Percentiles rank a stretch among this genome's conserved stretches.
Evolutionary conservation across 2,113 vertebrate genomes (phyloP).

Genomic region (Ahaetulla prasina): DNA sequence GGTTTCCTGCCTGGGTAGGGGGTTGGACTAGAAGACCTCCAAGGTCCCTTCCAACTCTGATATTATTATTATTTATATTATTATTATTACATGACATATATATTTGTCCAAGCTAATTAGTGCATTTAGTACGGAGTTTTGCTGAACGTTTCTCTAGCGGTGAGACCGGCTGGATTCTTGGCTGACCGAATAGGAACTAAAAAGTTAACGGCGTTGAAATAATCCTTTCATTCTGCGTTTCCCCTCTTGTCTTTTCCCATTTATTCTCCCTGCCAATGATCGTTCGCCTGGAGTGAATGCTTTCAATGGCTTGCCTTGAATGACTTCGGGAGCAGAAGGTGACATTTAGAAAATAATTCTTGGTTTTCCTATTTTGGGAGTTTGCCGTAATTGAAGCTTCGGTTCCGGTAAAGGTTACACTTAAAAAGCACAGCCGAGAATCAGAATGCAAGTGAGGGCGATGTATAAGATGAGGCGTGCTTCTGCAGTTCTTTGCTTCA

Average conservation of each 20-base stretch:
- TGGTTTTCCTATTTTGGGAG: constrained; percentile 2
- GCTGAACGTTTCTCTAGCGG: constrained; percentile 1
- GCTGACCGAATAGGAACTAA: constrained; percentile 31
- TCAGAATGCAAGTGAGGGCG: neutral
- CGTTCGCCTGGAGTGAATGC: constrained; percentile 15
- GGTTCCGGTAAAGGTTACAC: neutral
- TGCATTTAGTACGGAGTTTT: constrained; percentile 7
- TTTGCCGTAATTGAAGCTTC: constrained; percentile 5
- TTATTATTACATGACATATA: too few relatives aligned
- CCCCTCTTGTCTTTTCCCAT: constrained; percentile 30
- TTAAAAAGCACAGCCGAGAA: neutral
- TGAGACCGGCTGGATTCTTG: constrained; percentile 28
- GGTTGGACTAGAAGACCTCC: too few relatives aligned
- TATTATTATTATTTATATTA: too few relatives aligned
- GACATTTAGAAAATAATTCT: constrained; percentile 16
- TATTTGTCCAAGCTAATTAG: neutral
- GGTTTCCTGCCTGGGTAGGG: too few relatives aligned
- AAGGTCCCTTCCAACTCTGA: too few relatives aligned
- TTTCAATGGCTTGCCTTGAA: constrained; percentile 9
- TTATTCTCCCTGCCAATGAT: constrained; percentile 17
- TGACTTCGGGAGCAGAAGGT: constrained; percentile 1
- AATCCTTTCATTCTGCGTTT: constrained; percentile 25
- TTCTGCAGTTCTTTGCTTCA: constrained; percentile 1
- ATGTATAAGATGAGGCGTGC: neutral
- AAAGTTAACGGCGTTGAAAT: constrained; percentile 24